Conservation (phyloP, 2,888 invertebrate genomes). For the Quadriops clusia region DNA sequence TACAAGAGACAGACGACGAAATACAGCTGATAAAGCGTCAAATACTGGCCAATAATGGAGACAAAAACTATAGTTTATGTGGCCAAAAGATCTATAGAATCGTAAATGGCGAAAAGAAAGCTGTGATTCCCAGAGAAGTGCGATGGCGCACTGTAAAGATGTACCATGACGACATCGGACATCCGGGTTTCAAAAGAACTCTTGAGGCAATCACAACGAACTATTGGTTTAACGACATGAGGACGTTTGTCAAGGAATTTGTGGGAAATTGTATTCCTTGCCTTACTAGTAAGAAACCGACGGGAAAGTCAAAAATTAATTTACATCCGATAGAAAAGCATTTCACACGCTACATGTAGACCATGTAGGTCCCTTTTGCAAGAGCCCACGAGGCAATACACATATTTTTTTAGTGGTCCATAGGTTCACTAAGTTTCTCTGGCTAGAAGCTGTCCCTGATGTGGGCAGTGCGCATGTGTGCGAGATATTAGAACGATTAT, state of each 20-base stretch:
- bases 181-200: conserved; percentile 10
- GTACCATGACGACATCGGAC: conserved; percentile 12
- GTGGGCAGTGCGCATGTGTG: too few species aligned
- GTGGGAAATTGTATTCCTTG: conserved; percentile 5
- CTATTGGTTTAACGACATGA: conserved; percentile 9
- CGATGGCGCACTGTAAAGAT: conserved; percentile 13
- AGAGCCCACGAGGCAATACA: too few species aligned
- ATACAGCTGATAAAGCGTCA: neutral
- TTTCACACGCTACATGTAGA: neutral
- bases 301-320: neutral
- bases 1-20: neutral
- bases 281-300: conserved; percentile 3
- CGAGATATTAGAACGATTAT: too few species aligned
- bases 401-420: too few species aligned
- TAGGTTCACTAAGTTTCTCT: too few species aligned
- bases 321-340: neutral
- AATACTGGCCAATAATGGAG: neutral
- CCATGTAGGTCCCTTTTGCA: too few species aligned
- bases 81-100: conserved; percentile 2
- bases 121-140: conserved; percentile 11
- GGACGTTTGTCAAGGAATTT: conserved; percentile 8
- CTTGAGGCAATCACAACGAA: conserved; percentile 4
- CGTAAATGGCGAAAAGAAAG: conserved; percentile 6
- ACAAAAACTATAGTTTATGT: neutral
- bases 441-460: too few species aligned